These are phyloP conservation scores for Falco cherrug DNA, from an alignment of 2,797 vertebrate genomes.

Conservation along the genomic window DNA sequence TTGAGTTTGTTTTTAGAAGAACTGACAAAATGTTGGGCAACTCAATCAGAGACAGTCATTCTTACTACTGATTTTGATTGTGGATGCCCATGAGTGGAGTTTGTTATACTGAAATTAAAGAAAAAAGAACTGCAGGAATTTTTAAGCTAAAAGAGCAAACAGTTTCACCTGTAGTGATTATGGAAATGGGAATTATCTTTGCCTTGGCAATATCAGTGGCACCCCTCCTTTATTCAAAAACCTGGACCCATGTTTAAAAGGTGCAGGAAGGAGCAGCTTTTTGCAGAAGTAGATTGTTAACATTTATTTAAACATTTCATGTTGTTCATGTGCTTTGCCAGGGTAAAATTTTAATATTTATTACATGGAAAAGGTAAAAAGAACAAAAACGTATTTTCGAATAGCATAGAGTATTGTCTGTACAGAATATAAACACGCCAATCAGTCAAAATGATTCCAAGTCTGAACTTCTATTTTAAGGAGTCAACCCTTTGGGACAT, in stretches of 20 bases:
- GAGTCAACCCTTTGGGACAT: background rate
- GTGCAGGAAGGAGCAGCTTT: background rate
- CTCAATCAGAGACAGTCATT: background rate
- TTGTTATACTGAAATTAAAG: background rate
- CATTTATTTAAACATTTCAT: background rate
- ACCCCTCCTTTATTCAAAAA: background rate
- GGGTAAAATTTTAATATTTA: background rate
- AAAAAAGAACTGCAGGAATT: background rate
- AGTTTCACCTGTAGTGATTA: background rate
- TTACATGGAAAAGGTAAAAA: background rate
- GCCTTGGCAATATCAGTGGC: background rate
- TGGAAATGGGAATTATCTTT: background rate
- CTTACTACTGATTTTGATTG: background rate
- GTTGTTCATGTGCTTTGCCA: background rate
- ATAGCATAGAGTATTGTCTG: background rate
- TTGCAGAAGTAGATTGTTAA: background rate
- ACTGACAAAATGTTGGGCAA: background rate
- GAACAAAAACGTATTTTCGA: background rate
- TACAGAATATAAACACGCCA: background rate
- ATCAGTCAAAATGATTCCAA: background rate
- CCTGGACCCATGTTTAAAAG: background rate
- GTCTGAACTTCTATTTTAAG: background rate
- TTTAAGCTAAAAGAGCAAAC: background rate
- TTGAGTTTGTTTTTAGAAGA: background rate
- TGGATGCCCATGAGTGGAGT: background rate